Evolutionary conservation across 2,888 invertebrate species (phyloP), one percentile per base, ranked within the genome.

Genomic region (Temnothorax rugatulus): DNA sequence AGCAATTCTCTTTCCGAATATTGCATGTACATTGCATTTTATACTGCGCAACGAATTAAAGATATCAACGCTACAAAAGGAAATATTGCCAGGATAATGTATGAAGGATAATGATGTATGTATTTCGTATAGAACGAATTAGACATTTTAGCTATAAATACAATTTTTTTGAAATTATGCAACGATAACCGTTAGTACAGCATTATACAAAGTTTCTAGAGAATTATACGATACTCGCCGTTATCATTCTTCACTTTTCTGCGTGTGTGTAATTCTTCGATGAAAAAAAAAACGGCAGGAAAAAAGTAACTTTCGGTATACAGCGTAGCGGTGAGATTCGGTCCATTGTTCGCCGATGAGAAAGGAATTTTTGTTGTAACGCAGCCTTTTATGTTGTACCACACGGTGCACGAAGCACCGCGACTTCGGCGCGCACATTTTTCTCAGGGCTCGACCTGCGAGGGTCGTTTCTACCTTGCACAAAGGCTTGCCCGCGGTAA

Each of bases 401-500:
- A 34, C 73, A 57, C 57, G 44, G 44, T 21, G n/a, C 47, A 81
- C 73, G 73, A 79, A 79, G 73, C 74, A 44, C 57, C 34, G 47
- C 73, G 59, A 81, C 79, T 81, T 59, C 4, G 57, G 79, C 44
- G 61, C 50, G 68, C 68, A 68, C 59, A 50, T 68, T 79, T 68
- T 81, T 79, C 86, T 84, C 85, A 74, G 77, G 59, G 76, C 74
- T 85, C 85, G 69, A 76, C 71, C 38, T 44, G 61, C 63, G 52
- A 82, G 74, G 66, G 61, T 81, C 82, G 73, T 76, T 82, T 82
- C 71, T 64, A 73, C 66, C 79, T 85, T 84, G 63, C 57, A 89
- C 83, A 87, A 88, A 87, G 85, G 84, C 69, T 82, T 52, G 68
- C 76, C 66, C 83, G 71, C 83, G 66, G 61, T 77, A 85, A 87